Base-by-base conservation (phyloP, 2,888 invertebrate genomes). In the Sclerodermus sp. region DNA sequence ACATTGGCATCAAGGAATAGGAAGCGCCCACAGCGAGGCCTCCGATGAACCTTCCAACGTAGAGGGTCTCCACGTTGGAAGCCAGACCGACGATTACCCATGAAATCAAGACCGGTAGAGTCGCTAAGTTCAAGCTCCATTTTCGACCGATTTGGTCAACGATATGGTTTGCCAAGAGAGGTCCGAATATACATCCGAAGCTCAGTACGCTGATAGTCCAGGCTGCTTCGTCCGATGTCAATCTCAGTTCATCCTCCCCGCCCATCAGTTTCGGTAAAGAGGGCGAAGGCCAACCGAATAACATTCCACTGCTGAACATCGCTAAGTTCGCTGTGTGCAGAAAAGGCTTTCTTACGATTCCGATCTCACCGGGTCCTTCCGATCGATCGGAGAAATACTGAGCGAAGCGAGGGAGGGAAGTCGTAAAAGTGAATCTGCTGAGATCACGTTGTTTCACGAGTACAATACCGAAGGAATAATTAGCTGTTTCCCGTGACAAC, bases 81-180 rank as follows among this genome's bases (percentile, higher is more conserved):
- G 34, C 43, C 40, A 46, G 39, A 14, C 42, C 23, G 4, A 37
- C 30, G 42, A 41, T 51, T 5, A 37, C 23, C 37, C 39, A 54
- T 3, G 45, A 44, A 5, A 16, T 5, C 12, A 51, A 38, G 31
- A 45, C 37, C 9, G 54, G 51, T 2, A 54, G 6, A 13, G 15
- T 14, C n/a, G 32, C 42, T 8, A 41, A n/a, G 2, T 15, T 10
- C 4, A 54, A 38, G 6, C 47, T 39, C 17, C 42, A 34, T 18
- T 54, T 54, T 42, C 54, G 30, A 12, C 54, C 54, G 18, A 51
- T 51, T 36, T 32, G 18, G 15, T 51, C 49, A n/a, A 48, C 6
- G 15, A 40, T 4, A 12, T 39, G 17, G 17, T 42, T 17, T 15
- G 37, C 29, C 9, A 34, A 18, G 1, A 55, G 30, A 12, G 51